Percentiles rank a stretch among this genome's conserved stretches.
Conservation (phyloP, 2,797 vertebrate genomes). For the Emys orbicularis region DNA sequence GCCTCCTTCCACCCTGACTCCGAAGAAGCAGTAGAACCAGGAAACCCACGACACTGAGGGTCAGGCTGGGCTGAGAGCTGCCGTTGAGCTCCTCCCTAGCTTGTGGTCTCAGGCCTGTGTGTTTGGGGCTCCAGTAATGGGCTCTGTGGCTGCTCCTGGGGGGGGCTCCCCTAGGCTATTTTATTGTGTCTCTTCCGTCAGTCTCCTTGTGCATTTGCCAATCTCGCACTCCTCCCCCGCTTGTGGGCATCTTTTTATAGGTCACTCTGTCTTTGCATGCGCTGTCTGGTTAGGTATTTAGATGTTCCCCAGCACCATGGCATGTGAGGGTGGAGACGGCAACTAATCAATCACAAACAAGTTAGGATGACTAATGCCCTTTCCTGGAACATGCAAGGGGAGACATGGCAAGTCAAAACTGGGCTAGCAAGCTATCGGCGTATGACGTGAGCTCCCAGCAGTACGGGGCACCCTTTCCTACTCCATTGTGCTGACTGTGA, state of each 20-base stretch:
- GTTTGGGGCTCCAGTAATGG: background rate
- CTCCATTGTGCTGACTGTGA: background rate
- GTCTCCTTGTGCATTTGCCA: constrained; percentile 11
- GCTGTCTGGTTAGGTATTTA: constrained; percentile 72
- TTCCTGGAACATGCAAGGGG: background rate
- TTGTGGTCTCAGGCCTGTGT: background rate
- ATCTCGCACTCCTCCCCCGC: constrained; percentile 31
- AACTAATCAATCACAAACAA: background rate
- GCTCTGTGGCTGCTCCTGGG: background rate
- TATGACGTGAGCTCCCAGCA: background rate
- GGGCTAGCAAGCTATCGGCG: background rate
- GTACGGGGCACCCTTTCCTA: background rate
- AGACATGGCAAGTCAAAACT: background rate
- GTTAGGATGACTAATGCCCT: too few species aligned
- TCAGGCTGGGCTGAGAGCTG: background rate
- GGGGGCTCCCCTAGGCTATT: background rate
- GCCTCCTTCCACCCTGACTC: background rate
- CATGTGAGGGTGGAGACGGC: background rate
- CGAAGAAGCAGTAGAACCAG: background rate
- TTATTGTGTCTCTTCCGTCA: constrained; percentile 13
- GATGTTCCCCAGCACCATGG: background rate
- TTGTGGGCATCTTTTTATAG: background rate
- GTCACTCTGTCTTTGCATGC: background rate
- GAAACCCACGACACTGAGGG: fast-evolving
- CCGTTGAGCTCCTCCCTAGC: constrained; percentile 22